Evolutionary conservation across 2,888 invertebrate species (phyloP).

Genomic region (Xylota segnis): DNA sequence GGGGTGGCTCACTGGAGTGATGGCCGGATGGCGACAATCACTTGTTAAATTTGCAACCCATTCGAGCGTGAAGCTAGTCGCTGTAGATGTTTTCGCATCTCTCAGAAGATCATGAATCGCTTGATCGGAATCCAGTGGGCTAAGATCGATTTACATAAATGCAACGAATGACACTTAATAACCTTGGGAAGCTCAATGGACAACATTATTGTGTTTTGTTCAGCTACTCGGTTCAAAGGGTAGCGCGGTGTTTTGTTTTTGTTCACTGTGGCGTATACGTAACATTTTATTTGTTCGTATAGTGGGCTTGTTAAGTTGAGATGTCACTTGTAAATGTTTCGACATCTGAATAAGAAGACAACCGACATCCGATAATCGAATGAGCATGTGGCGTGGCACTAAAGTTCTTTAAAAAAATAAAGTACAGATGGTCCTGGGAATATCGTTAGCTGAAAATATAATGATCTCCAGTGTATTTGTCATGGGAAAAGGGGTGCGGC

Average conservation of each 20-base stretch:
- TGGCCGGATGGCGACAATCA: constrained; percentile 56
- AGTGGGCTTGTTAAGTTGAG: not conserved
- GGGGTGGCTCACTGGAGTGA: constrained; percentile 35
- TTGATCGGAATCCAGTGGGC: constrained; percentile 54
- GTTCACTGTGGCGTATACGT: constrained; percentile 27
- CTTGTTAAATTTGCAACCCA: constrained; percentile 61
- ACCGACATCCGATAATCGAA: not conserved
- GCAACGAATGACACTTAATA: constrained; percentile 30
- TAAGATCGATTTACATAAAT: constrained; percentile 52
- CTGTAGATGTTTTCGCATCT: constrained; percentile 35
- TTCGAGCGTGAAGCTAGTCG: constrained; percentile 48
- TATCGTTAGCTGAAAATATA: constrained; percentile 14
- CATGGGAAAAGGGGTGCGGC: constrained; percentile 11
- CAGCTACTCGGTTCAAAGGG: not conserved
- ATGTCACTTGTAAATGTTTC: constrained; percentile 10
- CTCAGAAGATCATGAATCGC: constrained; percentile 48
- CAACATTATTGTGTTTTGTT: constrained; percentile 1
- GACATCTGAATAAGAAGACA: constrained; percentile 10
- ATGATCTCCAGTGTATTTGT: constrained; percentile 19
- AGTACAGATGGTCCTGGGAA: constrained; percentile 17
- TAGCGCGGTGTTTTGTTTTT: not conserved
- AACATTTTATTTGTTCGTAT: not conserved
- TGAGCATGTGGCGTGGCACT: constrained; percentile 17
- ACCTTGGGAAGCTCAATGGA: constrained; percentile 32
- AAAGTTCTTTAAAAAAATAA: not conserved